Conservation (phyloP, 2,888 invertebrate species). For the Trichacis sp. region DNA sequence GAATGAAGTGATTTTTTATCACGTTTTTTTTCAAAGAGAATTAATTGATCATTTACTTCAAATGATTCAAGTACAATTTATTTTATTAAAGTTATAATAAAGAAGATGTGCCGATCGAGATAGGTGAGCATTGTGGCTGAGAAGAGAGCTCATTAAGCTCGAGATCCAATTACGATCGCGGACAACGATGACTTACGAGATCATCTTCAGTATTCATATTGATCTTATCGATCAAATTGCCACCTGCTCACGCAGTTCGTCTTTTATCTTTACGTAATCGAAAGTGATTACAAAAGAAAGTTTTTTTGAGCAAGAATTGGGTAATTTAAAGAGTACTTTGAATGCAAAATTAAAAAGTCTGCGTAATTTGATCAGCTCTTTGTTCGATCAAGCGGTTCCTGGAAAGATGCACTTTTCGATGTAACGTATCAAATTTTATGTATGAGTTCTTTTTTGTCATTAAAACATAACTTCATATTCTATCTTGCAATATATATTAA, state of each 20-base stretch:
- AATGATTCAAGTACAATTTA: slow-evolving; percentile 22
- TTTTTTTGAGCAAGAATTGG: neutral
- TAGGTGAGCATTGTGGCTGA: slow-evolving; percentile 20
- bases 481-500: too few relatives aligned
- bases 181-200: slow-evolving; percentile 36
- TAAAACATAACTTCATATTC: too few relatives aligned
- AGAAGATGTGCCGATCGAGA: slow-evolving; percentile 19
- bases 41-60: slow-evolving; percentile 20
- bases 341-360: neutral
- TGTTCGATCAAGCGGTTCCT: too few relatives aligned
- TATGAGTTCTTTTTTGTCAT: too few relatives aligned
- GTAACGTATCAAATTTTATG: too few relatives aligned
- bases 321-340: neutral
- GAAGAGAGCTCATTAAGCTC: slow-evolving; percentile 36
- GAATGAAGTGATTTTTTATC: too few relatives aligned
- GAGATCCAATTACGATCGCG: slow-evolving; percentile 41
- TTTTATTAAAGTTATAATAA: slow-evolving; percentile 36
- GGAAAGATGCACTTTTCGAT: too few relatives aligned
- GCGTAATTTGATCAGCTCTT: too few relatives aligned
- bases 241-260: slow-evolving; percentile 31
- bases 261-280: slow-evolving; percentile 18
- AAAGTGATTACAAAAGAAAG: neutral
- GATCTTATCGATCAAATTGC: slow-evolving; percentile 34
- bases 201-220: slow-evolving; percentile 34
- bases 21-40: neutral